Evolutionary conservation across 2,797 vertebrate genomes (phyloP).

Genomic region (Oceanodroma leucorhoa): DNA sequence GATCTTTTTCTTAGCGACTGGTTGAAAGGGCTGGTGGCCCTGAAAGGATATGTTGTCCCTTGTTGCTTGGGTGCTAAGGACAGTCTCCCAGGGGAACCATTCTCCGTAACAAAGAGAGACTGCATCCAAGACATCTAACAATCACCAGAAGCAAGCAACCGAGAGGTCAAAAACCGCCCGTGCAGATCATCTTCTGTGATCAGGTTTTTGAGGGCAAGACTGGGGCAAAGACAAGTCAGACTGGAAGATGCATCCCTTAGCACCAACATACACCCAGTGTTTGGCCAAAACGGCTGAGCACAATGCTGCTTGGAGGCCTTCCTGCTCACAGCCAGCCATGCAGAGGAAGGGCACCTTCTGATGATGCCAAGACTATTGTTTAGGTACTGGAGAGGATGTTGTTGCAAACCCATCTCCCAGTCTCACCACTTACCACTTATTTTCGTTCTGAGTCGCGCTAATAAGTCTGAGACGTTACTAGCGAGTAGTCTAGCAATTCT

Average conservation of each 20-base stretch:
- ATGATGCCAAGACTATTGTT: slow-evolving; percentile 37
- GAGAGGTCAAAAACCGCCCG: neutral
- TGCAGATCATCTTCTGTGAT: neutral
- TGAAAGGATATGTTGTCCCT: neutral
- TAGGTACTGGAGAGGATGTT: slow-evolving; percentile 56
- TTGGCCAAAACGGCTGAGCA: neutral
- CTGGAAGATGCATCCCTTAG: neutral
- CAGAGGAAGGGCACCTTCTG: neutral
- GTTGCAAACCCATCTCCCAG: neutral
- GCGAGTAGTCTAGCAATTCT: slow-evolving; percentile 28
- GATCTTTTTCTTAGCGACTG: neutral
- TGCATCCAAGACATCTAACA: neutral
- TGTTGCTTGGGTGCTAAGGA: neutral
- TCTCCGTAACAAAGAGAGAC: neutral
- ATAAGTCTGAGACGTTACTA: neutral
- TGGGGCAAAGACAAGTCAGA: neutral
- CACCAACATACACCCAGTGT: neutral
- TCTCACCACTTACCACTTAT: slow-evolving; percentile 31
- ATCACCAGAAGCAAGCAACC: neutral
- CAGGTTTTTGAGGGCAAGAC: neutral
- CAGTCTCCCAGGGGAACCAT: neutral
- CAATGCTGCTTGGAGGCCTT: neutral
- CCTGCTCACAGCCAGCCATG: neutral
- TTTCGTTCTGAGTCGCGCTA: slow-evolving; percentile 38
- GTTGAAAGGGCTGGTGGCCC: neutral